These are phyloP conservation scores for Gymnoscopelus microlampas DNA, from an alignment of 2,797 vertebrate genomes.

Conservation along the genomic window DNA sequence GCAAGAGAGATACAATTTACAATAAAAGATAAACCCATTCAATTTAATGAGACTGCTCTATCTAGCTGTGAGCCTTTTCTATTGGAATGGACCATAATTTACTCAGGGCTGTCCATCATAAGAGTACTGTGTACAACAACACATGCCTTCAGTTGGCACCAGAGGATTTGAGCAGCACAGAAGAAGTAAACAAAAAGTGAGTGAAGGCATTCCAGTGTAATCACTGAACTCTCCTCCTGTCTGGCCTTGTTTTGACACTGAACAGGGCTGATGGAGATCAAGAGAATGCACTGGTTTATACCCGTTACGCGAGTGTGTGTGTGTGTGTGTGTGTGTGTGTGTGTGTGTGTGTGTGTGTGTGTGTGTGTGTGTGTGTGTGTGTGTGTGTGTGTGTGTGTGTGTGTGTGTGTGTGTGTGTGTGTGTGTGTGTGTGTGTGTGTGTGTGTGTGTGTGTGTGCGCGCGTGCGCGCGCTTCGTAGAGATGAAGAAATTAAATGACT, in stretches of 20 bases:
- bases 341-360: conserved; percentile 4
- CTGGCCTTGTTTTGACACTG: conserved; percentile 30
- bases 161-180: conserved; percentile 24
- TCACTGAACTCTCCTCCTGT: conserved; percentile 37
- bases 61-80: neutral
- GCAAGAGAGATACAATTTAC: neutral
- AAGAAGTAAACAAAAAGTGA: conserved; percentile 44
- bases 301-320: neutral
- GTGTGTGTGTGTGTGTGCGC: conserved; percentile 5
- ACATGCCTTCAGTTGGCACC: conserved; percentile 15
- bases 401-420: conserved; percentile 29
- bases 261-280: conserved; percentile 48
- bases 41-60: conserved; percentile 3
- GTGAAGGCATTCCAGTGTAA: conserved; percentile 43
- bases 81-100: conserved; percentile 14
- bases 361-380: conserved; percentile 9
- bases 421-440: conserved; percentile 31
- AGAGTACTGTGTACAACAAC: conserved; percentile 33
- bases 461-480: neutral
- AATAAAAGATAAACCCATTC: neutral
- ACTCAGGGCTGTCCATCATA: neutral
- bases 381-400: neutral
- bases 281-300: conserved; percentile 16
- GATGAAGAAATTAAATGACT: no score
- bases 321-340: neutral